Evolutionary conservation across 53 echinoderm and acorn worm genomes (phyloP).

Genomic region (Hippasteria phrygiana): DNA sequence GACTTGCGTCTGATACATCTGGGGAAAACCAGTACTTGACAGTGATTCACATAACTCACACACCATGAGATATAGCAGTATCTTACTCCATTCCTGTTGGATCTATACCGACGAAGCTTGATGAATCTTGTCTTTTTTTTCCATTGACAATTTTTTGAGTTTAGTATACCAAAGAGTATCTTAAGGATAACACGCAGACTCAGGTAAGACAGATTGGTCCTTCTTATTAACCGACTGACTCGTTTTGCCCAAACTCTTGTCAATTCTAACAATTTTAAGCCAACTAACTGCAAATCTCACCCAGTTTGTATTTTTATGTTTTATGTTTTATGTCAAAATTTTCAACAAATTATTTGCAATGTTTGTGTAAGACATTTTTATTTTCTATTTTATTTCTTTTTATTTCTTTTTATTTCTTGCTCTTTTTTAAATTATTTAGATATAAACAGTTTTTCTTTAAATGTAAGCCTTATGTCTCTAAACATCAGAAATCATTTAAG

Average conservation of each 20-base stretch:
- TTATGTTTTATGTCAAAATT: not conserved
- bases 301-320: not conserved
- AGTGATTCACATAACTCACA: not conserved
- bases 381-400: not conserved
- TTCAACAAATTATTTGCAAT: not conserved
- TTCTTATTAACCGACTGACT: constrained; percentile 11
- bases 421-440: too few species aligned
- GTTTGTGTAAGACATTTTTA: not conserved
- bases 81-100: not conserved
- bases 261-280: not conserved
- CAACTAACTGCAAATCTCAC: constrained; percentile 13
- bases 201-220: constrained; percentile 31
- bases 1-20: not conserved
- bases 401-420: not conserved
- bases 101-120: not conserved
- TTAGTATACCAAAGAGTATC: constrained; percentile 48
- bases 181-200: constrained; percentile 41
- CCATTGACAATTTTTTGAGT: constrained; percentile 12
- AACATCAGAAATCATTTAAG: too few species aligned
- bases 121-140: constrained; percentile 4
- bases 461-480: too few species aligned
- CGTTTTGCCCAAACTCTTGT: not conserved
- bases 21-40: not conserved
- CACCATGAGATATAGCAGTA: not conserved
- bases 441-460: too few species aligned